A percentile compares a stretch with the other conserved stretches of the same genome.
Evolutionary conservation across 1,140 invertebrate species (phyloP).

Genomic region (Halotydeus destructor): DNA sequence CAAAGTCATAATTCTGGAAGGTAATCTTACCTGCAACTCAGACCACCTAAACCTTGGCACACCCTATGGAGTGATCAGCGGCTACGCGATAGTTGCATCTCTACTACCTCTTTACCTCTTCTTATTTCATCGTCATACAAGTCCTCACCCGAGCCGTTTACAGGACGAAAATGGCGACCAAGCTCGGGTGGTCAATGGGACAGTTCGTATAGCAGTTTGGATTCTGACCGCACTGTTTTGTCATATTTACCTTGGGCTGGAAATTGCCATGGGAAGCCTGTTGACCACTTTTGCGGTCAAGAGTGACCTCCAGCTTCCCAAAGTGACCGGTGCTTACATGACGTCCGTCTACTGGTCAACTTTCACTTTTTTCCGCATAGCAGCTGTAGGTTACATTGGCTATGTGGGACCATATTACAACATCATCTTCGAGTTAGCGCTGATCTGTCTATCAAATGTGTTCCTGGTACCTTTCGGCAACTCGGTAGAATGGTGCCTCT

Average conservation of each 20-base stretch:
- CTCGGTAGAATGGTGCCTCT: no score
- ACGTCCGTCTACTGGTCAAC: conserved; percentile 31
- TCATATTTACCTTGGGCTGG: conserved; percentile 26
- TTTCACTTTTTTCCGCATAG: conserved; percentile 23
- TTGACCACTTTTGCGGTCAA: conserved; percentile 25
- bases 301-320: conserved; percentile 21
- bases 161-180: no score
- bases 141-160: not conserved
- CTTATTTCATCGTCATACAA: not conserved
- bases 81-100: not conserved
- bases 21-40: no score
- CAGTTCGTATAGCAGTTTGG: no score
- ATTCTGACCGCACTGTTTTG: not conserved
- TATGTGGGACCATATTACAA: not conserved
- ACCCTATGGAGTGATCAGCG: not conserved
- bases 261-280: conserved; percentile 29
- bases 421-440: not conserved
- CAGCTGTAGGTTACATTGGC: not conserved
- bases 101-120: not conserved
- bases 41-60: not conserved
- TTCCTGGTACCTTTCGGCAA: no score
- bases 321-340: conserved; percentile 24
- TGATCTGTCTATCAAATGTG: no score
- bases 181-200: no score
- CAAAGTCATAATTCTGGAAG: not conserved